These are phyloP conservation scores for Saccopteryx bilineata DNA, from an alignment of 2,113 vertebrate genomes.

Conservation along the genomic window DNA sequence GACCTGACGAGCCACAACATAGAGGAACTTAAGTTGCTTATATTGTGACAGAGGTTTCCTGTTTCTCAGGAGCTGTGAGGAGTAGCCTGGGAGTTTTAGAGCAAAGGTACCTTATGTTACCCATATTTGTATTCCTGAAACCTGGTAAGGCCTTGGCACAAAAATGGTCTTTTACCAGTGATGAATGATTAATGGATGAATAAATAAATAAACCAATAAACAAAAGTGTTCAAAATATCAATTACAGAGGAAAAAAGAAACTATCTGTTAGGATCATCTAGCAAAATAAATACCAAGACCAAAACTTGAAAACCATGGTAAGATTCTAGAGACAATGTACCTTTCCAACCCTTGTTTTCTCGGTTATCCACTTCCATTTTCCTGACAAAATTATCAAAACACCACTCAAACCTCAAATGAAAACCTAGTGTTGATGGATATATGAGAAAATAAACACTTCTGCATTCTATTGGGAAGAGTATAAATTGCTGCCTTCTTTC, in stretches of 20 bases:
- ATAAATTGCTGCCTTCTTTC: not conserved
- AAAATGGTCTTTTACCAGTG: not conserved
- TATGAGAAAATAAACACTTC: not conserved
- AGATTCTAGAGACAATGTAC: not conserved
- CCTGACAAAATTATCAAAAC: slow-evolving; percentile 3
- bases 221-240: not conserved
- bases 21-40: not conserved
- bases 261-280: not conserved
- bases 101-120: not conserved
- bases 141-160: not conserved
- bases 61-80: not conserved
- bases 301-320: not conserved
- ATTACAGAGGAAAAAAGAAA: not conserved
- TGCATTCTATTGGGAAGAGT: not conserved
- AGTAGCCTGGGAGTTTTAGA: not conserved
- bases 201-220: not conserved
- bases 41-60: not conserved
- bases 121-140: not conserved
- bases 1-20: not conserved
- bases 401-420: not conserved
- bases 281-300: not conserved
- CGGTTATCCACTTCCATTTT: not conserved
- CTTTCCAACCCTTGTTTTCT: not conserved
- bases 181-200: not conserved
- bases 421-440: not conserved